Evolutionary conservation across 1,140 invertebrate genomes (phyloP).

Genomic region (Brevipalpus yothersi): DNA sequence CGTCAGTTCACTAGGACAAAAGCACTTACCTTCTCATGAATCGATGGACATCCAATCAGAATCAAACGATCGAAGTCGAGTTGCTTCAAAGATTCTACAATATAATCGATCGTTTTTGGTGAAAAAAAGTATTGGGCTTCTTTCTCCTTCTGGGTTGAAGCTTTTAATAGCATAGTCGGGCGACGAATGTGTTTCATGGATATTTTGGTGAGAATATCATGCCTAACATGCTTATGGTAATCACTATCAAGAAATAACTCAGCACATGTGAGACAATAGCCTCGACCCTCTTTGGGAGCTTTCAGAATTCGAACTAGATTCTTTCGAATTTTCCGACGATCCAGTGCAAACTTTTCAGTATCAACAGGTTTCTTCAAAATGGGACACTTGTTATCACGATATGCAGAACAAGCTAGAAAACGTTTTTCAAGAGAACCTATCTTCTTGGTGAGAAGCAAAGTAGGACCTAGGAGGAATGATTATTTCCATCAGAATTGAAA

Average conservation of each 20-base stretch:
- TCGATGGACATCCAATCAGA: constrained; percentile 9
- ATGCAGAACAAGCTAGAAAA: background rate
- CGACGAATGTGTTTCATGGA: background rate
- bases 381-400: background rate
- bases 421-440: background rate
- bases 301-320: background rate
- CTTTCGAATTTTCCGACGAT: background rate
- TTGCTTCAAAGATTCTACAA: constrained; percentile 2
- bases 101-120: background rate
- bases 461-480: background rate
- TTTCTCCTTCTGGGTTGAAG: background rate
- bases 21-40: constrained; percentile 6
- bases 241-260: background rate
- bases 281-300: background rate
- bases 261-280: background rate
- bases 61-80: constrained; percentile 1
- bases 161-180: background rate
- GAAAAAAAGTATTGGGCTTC: constrained; percentile 5
- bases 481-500: background rate
- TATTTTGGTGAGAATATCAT: background rate
- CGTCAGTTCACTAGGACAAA: background rate
- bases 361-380: background rate
- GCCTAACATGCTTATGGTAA: background rate
- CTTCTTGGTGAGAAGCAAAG: background rate
- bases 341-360: background rate